Conservation (phyloP, 1,140 invertebrate species). For the Anoplolepis gracilipes region DNA sequence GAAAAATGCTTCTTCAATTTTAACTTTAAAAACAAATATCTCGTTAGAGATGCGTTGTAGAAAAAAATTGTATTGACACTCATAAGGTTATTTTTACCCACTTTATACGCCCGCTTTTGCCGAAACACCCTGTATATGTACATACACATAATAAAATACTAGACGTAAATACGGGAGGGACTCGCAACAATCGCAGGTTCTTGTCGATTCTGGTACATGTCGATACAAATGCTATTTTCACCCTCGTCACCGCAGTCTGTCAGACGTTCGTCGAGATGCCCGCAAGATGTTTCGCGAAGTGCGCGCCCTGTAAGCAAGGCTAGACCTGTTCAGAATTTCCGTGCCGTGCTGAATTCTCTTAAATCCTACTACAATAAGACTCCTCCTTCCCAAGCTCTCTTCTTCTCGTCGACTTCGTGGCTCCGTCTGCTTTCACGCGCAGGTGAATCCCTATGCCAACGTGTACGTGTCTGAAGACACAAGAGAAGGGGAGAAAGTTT, state of each 20-base stretch:
- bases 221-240: constrained; percentile 35
- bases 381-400: constrained; percentile 35
- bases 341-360: constrained; percentile 57
- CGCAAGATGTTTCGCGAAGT: constrained; percentile 51
- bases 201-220: constrained; percentile 22
- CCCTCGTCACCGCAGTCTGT: constrained; percentile 22
- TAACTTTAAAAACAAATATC: no score
- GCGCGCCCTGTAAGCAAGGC: constrained; percentile 34
- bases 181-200: neutral
- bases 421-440: constrained; percentile 57
- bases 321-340: constrained; percentile 56
- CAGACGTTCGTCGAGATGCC: constrained; percentile 27
- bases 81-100: no score
- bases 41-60: no score
- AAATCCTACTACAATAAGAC: constrained; percentile 64
- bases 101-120: no score
- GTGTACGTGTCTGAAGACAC: constrained; percentile 49
- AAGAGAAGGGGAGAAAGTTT: constrained; percentile 40
- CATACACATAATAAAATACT: neutral
- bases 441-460: constrained; percentile 39
- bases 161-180: neutral
- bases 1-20: no score
- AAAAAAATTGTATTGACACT: no score
- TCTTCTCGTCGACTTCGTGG: constrained; percentile 53
- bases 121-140: neutral